Conservation (phyloP, 1,140 invertebrate species). For the Agrypnia vestita region DNA sequence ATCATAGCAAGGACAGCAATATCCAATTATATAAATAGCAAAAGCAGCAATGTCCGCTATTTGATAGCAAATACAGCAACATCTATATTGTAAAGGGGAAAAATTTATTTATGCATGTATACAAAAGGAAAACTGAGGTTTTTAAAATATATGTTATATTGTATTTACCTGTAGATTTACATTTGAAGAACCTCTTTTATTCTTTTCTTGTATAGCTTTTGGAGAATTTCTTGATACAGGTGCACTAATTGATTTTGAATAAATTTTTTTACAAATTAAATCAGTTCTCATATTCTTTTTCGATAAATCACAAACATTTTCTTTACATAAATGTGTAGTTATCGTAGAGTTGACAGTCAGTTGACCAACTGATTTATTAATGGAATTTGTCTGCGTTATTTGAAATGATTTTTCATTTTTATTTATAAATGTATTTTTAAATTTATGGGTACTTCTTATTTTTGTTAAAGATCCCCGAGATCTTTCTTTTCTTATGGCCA, state of each 20-base stretch:
- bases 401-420: slow-evolving; percentile 10
- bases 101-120: too few relatives aligned
- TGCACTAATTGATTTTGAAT: not conserved
- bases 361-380: not conserved
- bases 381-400: not conserved
- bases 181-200: not conserved
- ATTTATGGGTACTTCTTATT: not conserved
- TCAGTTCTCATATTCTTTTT: not conserved
- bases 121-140: too few relatives aligned
- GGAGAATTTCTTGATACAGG: not conserved
- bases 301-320: not conserved
- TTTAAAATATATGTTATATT: too few relatives aligned
- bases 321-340: not conserved
- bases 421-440: not conserved
- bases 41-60: too few relatives aligned
- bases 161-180: too few relatives aligned
- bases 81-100: too few relatives aligned
- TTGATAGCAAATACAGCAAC: too few relatives aligned
- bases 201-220: not conserved
- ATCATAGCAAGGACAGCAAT: too few relatives aligned
- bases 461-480: slow-evolving; percentile 1
- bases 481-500: slow-evolving; percentile 10
- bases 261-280: not conserved
- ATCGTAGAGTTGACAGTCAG: slow-evolving; percentile 1
- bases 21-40: too few relatives aligned